These are phyloP conservation scores for Hemaris fuciformis DNA, from an alignment of 2,888 invertebrate genomes.

Conservation along the genomic window DNA sequence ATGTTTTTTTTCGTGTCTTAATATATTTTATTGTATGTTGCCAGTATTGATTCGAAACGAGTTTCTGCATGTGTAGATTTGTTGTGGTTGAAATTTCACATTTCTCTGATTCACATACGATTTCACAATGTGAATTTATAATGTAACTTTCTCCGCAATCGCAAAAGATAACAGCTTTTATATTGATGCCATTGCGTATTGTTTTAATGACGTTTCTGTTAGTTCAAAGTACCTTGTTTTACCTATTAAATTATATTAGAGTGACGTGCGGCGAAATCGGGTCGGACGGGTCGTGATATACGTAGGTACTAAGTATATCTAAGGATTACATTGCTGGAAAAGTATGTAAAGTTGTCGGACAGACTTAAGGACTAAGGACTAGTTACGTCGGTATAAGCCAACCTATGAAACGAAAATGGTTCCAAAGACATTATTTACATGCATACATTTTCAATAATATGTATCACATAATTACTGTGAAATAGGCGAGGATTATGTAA, in stretches of 20 bases:
- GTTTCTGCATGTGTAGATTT: background rate
- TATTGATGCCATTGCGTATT: background rate
- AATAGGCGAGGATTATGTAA: no score
- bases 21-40: background rate
- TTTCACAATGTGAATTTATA: slow-evolving; percentile 10
- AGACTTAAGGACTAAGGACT: no score
- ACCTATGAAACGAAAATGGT: no score
- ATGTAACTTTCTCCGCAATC: background rate
- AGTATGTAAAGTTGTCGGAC: no score
- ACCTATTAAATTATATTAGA: background rate
- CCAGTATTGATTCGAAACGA: background rate
- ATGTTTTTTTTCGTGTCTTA: background rate
- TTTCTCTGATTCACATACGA: slow-evolving; percentile 1
- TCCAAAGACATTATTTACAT: no score
- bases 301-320: background rate
- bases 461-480: no score
- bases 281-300: background rate
- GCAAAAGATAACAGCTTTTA: background rate
- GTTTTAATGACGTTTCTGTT: background rate
- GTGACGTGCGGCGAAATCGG: background rate
- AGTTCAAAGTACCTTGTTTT: background rate
- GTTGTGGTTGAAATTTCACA: slow-evolving; percentile 4
- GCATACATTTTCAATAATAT: no score
- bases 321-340: background rate
- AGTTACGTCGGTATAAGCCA: no score